Evolutionary conservation across 1,140 invertebrate species (phyloP).

Genomic region (Dreissena polymorpha): DNA sequence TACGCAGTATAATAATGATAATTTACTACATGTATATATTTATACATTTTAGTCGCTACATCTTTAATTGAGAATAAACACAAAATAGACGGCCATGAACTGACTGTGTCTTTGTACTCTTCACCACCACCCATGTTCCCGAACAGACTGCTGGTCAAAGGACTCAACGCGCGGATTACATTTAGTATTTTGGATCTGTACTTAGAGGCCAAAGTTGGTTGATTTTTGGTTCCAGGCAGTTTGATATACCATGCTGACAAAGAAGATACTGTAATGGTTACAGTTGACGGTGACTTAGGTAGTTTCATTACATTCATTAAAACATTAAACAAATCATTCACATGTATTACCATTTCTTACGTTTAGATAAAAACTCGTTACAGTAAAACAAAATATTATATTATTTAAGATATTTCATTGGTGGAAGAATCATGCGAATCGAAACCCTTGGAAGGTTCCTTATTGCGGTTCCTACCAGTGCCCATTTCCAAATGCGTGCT

Average conservation of each 20-base stretch:
- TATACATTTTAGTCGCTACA: too few relatives aligned
- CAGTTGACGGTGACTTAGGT: background rate
- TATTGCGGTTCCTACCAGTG: background rate
- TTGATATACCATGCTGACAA: background rate
- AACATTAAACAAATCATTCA: background rate
- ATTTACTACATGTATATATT: too few relatives aligned
- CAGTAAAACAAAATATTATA: background rate
- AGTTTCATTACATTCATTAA: background rate
- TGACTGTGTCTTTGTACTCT: too few relatives aligned
- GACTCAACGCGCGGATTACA: background rate
- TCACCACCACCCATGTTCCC: background rate
- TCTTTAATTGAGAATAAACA: too few relatives aligned
- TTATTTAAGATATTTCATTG: background rate
- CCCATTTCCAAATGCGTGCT: conserved; percentile 28
- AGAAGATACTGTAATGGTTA: conserved; percentile 7
- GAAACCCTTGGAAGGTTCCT: background rate
- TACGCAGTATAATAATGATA: too few relatives aligned
- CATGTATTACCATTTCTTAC: background rate
- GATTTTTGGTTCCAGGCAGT: background rate
- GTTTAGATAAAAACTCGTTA: too few relatives aligned
- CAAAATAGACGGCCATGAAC: too few relatives aligned
- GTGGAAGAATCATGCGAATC: background rate
- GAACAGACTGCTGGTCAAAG: conserved; percentile 12
- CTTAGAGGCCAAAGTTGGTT: conserved; percentile 9
- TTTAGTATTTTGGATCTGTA: background rate